Percentiles rank a stretch among this genome's conserved stretches.
These are phyloP conservation scores for Vireo griseus DNA, from an alignment of 2,797 vertebrate species.

Conservation along the genomic window DNA sequence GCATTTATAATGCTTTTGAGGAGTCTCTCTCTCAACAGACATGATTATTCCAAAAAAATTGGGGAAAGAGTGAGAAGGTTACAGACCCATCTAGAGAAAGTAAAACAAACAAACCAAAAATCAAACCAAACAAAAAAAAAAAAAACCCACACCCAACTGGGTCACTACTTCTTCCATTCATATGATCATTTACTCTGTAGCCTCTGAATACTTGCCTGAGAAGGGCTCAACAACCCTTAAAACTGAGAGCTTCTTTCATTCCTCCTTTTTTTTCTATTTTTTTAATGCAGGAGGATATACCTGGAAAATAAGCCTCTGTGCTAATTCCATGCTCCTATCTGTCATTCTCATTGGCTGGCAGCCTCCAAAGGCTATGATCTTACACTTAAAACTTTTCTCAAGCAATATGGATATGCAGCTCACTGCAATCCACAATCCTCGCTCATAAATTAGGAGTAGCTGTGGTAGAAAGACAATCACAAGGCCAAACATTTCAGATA, in stretches of 20 bases:
- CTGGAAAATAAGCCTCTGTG: background rate
- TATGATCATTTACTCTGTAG: background rate
- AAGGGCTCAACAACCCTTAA: background rate
- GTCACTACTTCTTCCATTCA: background rate
- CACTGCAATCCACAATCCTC: background rate
- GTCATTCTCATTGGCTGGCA: background rate
- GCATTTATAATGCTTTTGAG: background rate
- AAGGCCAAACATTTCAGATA: background rate
- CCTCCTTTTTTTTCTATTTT: background rate
- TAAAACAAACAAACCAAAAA: background rate
- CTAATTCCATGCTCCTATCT: background rate
- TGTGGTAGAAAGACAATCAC: background rate
- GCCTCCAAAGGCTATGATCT: background rate
- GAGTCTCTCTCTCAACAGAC: background rate
- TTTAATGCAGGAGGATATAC: background rate
- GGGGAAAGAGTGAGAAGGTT: background rate
- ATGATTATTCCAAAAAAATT: background rate
- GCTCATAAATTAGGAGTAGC: background rate
- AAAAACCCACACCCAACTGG: rapidly evolving
- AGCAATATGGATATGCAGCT: background rate
- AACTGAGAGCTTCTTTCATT: background rate
- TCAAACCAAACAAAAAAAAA: background rate
- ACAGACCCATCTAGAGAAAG: background rate
- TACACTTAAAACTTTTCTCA: background rate
- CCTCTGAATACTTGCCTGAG: background rate